Percentiles rank a stretch among this genome's conserved stretches.
phyloP scores from a whole-genome alignment of 2,888 invertebrate species.

The Gymnocheta viridis region DNA sequence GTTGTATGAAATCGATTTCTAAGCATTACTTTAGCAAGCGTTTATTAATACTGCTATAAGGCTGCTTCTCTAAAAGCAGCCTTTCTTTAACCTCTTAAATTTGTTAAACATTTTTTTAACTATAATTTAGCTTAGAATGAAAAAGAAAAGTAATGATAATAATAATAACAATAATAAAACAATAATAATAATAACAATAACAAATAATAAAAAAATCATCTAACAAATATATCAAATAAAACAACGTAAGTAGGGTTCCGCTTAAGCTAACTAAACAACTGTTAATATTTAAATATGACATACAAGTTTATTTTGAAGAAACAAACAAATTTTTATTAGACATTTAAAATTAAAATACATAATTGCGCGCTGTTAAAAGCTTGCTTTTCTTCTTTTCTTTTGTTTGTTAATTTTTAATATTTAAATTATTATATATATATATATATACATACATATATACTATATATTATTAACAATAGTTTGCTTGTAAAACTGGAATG shows the following conservation, averaged over 20 bases:
- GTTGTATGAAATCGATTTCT: too few relatives aligned
- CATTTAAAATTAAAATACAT: constrained; percentile 27
- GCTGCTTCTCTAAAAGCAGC: background rate
- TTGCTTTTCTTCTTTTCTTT: constrained; percentile 26
- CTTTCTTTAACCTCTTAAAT: constrained; percentile 11
- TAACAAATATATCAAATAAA: constrained; percentile 3
- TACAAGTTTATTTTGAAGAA: constrained; percentile 8
- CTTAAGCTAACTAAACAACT: constrained; percentile 42
- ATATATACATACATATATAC: constrained; percentile 5
- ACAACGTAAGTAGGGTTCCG: constrained; percentile 43
- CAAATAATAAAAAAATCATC: background rate
- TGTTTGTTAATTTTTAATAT: constrained; percentile 24
- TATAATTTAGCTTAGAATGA: constrained; percentile 43
- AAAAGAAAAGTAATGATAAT: too few relatives aligned
- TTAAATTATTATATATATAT: constrained; percentile 31
- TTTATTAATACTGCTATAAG: background rate
- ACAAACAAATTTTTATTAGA: background rate
- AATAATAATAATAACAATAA: too few relatives aligned
- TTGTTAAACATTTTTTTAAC: background rate
- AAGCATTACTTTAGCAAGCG: too few relatives aligned
- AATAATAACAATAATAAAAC: too few relatives aligned
- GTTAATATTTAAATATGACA: constrained; percentile 48
- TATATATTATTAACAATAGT: constrained; percentile 27
- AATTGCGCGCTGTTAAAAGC: constrained; percentile 36
- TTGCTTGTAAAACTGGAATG: constrained; percentile 59